Conservation (phyloP, 1,140 invertebrate species). For the Drosophila fuyamai region DNA sequence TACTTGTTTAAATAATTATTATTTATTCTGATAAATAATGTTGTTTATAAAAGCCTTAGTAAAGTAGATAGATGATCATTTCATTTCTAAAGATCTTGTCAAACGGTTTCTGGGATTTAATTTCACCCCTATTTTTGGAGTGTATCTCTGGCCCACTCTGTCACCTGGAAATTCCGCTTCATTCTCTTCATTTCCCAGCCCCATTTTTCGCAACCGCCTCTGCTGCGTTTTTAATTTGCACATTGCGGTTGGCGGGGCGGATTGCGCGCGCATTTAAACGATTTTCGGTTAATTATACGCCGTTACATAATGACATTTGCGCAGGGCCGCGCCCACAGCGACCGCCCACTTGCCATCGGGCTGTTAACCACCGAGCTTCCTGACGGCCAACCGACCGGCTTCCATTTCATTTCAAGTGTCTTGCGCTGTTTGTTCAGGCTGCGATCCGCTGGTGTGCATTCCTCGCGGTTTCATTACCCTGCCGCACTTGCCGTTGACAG, state of each 20-base stretch:
- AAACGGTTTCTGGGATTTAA: too few species aligned
- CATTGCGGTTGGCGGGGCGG: constrained; percentile 51
- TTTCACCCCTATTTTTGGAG: background rate
- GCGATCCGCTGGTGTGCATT: constrained; percentile 38
- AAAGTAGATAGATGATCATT: too few species aligned
- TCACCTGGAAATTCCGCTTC: constrained; percentile 40
- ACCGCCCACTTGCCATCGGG: constrained; percentile 18
- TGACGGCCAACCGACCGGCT: constrained; percentile 25
- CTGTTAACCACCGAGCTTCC: constrained; percentile 47
- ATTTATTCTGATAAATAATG: too few species aligned
- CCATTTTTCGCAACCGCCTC: constrained; percentile 3
- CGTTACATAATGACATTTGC: constrained; percentile 74
- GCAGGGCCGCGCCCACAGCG: constrained; percentile 37
- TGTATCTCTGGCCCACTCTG: constrained; percentile 16
- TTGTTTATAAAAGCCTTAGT: too few species aligned
- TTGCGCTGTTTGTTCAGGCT: constrained; percentile 44
- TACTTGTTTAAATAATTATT: too few species aligned
- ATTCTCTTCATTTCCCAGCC: constrained; percentile 22
- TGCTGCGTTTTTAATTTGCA: constrained; percentile 73
- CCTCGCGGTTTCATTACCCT: constrained; percentile 45
- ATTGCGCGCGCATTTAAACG: constrained; percentile 63
- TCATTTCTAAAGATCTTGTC: background rate
- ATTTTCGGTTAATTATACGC: constrained; percentile 80
- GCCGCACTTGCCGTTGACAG: constrained; percentile 51
- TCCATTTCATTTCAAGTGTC: constrained; percentile 46